phyloP scores from a whole-genome alignment of 92 coral and sea anemone genomes.

The Epizoanthus rinbou region DNA sequence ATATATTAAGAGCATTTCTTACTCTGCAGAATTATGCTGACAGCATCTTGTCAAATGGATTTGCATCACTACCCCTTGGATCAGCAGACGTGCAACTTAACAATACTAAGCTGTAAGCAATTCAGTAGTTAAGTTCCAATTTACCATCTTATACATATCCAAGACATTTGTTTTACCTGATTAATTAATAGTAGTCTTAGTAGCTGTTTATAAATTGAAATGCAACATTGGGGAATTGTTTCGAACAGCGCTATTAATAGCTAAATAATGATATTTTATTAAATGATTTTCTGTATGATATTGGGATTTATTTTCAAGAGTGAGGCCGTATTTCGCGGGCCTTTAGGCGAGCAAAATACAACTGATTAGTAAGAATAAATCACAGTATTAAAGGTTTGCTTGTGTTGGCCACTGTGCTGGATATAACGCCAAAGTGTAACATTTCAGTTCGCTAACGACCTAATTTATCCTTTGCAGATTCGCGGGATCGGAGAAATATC shows the following conservation, averaged over 20 bases:
- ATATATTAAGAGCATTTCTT: neutral
- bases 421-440: neutral
- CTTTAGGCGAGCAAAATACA: too few species aligned
- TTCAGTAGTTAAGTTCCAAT: neutral
- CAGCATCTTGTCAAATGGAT: constrained; percentile 70
- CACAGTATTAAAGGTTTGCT: neutral
- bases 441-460: neutral
- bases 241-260: too few species aligned
- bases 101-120: constrained; percentile 69
- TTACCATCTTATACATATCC: neutral
- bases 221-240: too few species aligned
- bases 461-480: constrained; percentile 49
- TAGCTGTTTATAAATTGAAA: neutral
- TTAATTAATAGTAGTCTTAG: neutral
- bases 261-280: too few species aligned
- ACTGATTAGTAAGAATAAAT: too few species aligned
- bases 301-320: too few species aligned
- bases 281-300: too few species aligned
- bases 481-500: constrained; percentile 38
- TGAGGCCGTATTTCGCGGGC: too few species aligned
- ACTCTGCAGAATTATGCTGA: constrained; percentile 50
- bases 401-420: neutral
- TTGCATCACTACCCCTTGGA: constrained; percentile 66
- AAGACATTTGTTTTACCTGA: too few species aligned
- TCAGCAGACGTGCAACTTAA: constrained; percentile 60